Percentiles rank a stretch among this genome's conserved stretches.
Evolutionary conservation across 64 coral and sea anemone species (phyloP).

Genomic region (Montipora efflorescens): DNA sequence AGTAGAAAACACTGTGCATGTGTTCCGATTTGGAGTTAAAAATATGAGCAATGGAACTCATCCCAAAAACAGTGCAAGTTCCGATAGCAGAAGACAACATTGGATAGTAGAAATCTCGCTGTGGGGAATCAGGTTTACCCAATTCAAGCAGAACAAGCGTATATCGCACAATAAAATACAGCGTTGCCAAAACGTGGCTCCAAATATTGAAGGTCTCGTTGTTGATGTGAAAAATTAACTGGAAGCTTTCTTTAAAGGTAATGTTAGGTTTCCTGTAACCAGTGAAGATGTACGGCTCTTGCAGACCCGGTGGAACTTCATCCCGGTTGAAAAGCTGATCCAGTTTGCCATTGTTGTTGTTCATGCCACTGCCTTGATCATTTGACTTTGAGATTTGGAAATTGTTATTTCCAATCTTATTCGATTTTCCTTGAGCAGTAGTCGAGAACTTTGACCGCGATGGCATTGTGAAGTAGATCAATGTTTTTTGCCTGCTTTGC

Average conservation of each 20-base stretch:
- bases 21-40: constrained; percentile 70
- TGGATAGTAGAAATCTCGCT: constrained; percentile 60
- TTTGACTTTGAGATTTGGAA: background rate
- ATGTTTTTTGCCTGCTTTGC: background rate
- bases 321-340: background rate
- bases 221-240: constrained; percentile 55
- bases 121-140: background rate
- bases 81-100: constrained; percentile 70
- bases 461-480: background rate
- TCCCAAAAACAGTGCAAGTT: constrained; percentile 29
- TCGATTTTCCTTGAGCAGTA: background rate
- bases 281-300: constrained; percentile 40
- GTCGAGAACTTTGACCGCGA: background rate
- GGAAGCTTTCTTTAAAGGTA: constrained; percentile 48
- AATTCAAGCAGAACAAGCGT: constrained; percentile 36
- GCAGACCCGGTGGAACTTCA: constrained; percentile 52
- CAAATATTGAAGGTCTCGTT: constrained; percentile 78
- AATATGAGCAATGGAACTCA: constrained; percentile 70
- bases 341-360: background rate
- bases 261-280: constrained; percentile 68
- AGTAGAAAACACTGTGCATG: constrained; percentile 61
- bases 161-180: constrained; percentile 71
- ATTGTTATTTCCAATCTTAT: background rate
- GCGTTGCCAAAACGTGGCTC: constrained; percentile 60
- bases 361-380: background rate